Conservation (phyloP, 2,113 vertebrate genomes). For the Dermatemys mawii region DNA sequence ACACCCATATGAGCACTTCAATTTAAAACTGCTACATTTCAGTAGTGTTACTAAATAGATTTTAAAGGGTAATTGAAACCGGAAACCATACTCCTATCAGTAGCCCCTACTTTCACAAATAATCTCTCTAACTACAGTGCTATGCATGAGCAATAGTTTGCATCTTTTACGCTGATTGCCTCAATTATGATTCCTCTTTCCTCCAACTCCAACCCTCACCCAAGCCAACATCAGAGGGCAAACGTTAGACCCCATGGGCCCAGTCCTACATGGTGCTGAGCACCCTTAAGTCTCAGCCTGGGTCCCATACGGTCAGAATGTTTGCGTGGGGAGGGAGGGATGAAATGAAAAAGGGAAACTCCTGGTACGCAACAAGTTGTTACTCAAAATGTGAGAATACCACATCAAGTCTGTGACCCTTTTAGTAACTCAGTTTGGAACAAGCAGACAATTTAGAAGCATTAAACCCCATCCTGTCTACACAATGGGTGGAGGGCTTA, state of each 20-base stretch:
- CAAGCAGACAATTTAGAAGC: not conserved
- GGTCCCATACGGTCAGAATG: not conserved
- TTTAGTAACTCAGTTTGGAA: not conserved
- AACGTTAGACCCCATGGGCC: not conserved
- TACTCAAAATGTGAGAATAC: not conserved
- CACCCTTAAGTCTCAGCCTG: not conserved
- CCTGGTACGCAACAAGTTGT: not conserved
- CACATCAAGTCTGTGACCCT: not conserved
- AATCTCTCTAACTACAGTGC: not conserved
- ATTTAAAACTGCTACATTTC: too few relatives aligned
- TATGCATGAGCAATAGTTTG: not conserved
- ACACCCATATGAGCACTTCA: not conserved
- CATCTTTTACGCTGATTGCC: not conserved
- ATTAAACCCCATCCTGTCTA: not conserved
- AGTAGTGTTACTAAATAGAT: not conserved
- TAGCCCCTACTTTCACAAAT: not conserved
- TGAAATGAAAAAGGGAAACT: not conserved
- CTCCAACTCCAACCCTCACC: not conserved
- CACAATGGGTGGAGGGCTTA: not conserved
- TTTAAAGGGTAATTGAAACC: not conserved
- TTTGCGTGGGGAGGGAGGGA: not conserved
- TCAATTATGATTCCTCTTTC: not conserved
- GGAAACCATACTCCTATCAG: not conserved
- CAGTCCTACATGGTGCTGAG: not conserved
- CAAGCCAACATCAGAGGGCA: not conserved